These are phyloP conservation scores for Coptotermes formosanus DNA, from an alignment of 1,140 invertebrate species.

Conservation along the genomic window DNA sequence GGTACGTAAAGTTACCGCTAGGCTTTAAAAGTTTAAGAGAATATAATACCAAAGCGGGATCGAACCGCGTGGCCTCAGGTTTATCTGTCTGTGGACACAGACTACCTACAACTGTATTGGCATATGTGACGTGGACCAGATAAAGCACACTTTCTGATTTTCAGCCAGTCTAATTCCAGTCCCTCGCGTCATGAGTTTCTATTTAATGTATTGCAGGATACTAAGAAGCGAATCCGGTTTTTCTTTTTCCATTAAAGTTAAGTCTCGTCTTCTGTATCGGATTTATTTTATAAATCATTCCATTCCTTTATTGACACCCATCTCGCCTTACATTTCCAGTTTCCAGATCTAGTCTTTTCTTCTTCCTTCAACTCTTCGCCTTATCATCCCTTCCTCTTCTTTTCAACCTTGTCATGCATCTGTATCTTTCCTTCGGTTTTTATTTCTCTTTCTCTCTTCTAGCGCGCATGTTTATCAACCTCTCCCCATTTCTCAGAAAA, in stretches of 20 bases:
- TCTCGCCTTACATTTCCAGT: background rate
- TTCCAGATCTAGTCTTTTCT: background rate
- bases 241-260: background rate
- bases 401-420: background rate
- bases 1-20: too few relatives aligned
- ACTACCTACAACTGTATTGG: too few relatives aligned
- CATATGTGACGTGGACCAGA: too few relatives aligned
- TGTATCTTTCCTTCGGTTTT: background rate
- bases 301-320: background rate
- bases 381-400: background rate
- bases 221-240: background rate
- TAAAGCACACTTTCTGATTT: too few relatives aligned
- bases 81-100: too few relatives aligned
- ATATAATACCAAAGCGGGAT: too few relatives aligned
- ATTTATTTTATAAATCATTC: background rate
- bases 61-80: too few relatives aligned
- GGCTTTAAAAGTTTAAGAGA: too few relatives aligned
- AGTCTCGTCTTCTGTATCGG: background rate
- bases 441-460: background rate
- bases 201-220: background rate
- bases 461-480: background rate
- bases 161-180: too few relatives aligned
- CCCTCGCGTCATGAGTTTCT: background rate
- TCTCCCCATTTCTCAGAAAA: background rate
- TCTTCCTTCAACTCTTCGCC: background rate